A percentile compares a stretch with the other conserved stretches of the same genome.
Conservation (phyloP, 2,888 invertebrate genomes). For the Mermis nigrescens region DNA sequence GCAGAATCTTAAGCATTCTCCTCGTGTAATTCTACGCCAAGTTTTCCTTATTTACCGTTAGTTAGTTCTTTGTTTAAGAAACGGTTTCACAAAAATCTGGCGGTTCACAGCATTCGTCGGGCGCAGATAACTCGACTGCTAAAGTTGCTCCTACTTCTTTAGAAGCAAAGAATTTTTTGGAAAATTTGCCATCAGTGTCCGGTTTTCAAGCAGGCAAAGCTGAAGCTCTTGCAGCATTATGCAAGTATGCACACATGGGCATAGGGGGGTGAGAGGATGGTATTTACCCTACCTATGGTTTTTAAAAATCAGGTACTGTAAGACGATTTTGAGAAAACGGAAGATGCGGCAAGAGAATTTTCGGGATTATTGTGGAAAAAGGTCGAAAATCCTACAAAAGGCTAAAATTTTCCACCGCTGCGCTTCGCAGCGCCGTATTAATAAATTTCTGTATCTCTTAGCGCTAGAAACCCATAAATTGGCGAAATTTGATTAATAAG, state of each 20-base stretch:
- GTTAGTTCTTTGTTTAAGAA: not conserved
- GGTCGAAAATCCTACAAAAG: too few relatives aligned
- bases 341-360: not conserved
- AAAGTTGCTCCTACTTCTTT: not conserved
- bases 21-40: too few relatives aligned
- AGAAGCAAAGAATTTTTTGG: not conserved
- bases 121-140: not conserved
- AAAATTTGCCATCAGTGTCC: conserved; percentile 13
- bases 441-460: too few relatives aligned
- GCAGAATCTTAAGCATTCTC: too few relatives aligned
- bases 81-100: conserved; percentile 3
- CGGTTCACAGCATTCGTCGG: not conserved
- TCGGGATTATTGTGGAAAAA: not conserved
- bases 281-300: too few relatives aligned
- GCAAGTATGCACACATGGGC: conserved; percentile 36
- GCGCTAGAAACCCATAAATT: too few relatives aligned
- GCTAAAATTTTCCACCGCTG: too few relatives aligned
- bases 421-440: too few relatives aligned
- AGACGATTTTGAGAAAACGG: not conserved
- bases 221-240: conserved; percentile 79
- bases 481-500: too few relatives aligned
- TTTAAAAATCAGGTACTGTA: too few relatives aligned
- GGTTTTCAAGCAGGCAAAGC: conserved; percentile 51
- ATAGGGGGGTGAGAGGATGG: not conserved
- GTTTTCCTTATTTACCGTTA: too few relatives aligned